phyloP scores from a whole-genome alignment of 2,888 invertebrate species.

The Bugula neritina region DNA sequence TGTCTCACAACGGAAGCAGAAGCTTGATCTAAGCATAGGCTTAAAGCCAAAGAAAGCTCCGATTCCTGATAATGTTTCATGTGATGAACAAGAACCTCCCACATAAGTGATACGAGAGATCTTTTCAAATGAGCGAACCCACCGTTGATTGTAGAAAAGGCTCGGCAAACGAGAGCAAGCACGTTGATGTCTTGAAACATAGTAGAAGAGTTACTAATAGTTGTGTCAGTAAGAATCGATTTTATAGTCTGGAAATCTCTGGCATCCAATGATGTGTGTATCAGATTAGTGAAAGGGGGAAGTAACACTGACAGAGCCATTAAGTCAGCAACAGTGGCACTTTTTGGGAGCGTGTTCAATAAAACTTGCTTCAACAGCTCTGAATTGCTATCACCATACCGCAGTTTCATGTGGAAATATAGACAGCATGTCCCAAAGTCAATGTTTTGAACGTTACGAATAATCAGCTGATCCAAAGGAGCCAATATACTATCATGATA shows the following conservation, averaged over 20 bases:
- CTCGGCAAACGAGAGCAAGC: background rate
- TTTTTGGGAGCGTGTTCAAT: background rate
- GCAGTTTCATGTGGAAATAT: background rate
- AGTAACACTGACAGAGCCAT: background rate
- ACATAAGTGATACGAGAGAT: background rate
- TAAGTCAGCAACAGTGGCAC: background rate
- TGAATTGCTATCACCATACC: background rate
- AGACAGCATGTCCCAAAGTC: background rate
- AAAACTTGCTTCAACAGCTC: background rate
- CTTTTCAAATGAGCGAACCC: background rate
- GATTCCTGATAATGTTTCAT: background rate
- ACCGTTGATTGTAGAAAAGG: background rate
- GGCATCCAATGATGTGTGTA: too few relatives aligned
- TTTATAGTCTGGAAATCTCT: too few relatives aligned
- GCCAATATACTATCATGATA: background rate
- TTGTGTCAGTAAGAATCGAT: too few relatives aligned
- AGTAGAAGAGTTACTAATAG: background rate
- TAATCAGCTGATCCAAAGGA: background rate
- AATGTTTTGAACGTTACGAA: background rate
- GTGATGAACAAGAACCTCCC: background rate
- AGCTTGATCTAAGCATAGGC: background rate
- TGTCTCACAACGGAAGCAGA: background rate
- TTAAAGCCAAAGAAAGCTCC: background rate
- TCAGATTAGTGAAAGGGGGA: background rate
- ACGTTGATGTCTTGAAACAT: background rate